Percentiles rank a stretch among this genome's conserved stretches.
These are phyloP conservation scores for Oreamnos americanus DNA, from an alignment of 2,113 vertebrate species.

Conservation along the genomic window DNA sequence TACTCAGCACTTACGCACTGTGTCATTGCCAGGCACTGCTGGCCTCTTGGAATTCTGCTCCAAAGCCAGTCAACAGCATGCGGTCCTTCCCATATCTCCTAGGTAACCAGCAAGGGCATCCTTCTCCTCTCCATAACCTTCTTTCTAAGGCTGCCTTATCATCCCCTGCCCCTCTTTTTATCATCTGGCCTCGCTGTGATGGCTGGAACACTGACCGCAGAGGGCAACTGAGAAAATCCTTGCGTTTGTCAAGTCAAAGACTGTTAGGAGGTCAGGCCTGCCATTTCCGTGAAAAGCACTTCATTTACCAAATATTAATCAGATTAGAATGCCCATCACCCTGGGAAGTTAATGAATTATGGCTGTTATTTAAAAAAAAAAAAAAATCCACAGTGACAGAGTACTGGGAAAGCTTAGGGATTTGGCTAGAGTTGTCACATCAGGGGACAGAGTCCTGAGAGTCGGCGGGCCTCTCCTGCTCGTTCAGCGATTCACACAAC, in stretches of 20 bases:
- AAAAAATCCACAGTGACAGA: neutral
- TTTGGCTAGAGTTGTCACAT: neutral
- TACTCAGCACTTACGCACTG: neutral
- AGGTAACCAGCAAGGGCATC: neutral
- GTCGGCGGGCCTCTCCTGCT: neutral
- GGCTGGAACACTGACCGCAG: neutral
- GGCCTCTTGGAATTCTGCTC: neutral
- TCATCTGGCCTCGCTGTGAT: neutral
- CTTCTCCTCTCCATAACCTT: neutral
- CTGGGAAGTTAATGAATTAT: neutral
- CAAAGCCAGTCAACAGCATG: neutral
- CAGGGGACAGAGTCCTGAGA: neutral
- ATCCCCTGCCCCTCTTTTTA: neutral
- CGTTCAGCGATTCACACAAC: neutral
- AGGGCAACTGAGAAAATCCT: constrained; percentile 11
- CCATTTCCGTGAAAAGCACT: constrained; percentile 57
- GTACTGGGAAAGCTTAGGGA: neutral
- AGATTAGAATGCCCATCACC: constrained; percentile 17
- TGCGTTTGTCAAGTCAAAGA: constrained; percentile 45
- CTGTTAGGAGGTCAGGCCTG: constrained; percentile 12
- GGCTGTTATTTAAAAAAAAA: neutral
- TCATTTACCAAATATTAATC: constrained; percentile 54
- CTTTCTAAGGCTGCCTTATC: neutral
- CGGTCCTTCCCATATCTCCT: neutral
- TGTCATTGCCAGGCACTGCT: neutral